phyloP scores from a whole-genome alignment of 2,113 vertebrate genomes.

The Anolis carolinensis region DNA sequence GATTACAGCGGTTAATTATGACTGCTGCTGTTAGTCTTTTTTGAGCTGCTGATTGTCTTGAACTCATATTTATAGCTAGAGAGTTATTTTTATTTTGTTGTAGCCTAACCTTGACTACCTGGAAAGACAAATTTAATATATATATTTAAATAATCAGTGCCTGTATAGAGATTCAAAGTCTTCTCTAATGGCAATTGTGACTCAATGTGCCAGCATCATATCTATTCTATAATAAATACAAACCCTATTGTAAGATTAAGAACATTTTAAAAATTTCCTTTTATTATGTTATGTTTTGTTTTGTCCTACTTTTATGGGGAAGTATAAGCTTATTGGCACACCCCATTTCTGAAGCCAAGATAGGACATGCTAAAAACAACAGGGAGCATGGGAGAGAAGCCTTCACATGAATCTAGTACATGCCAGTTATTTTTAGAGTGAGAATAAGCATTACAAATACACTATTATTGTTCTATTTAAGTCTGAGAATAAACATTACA shows the following conservation, averaged over 20 bases:
- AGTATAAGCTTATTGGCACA: not conserved
- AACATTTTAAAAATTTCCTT: not conserved
- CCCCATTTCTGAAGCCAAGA: not conserved
- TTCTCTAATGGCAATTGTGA: not conserved
- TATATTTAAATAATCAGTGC: not conserved
- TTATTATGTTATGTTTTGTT: not conserved
- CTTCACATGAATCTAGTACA: not conserved
- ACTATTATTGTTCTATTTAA: not conserved
- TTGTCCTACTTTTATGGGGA: too few relatives aligned
- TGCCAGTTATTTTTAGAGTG: not conserved
- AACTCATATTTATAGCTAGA: not conserved
- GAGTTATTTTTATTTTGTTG: slow-evolving; percentile 8
- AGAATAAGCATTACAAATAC: not conserved
- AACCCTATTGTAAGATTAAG: not conserved
- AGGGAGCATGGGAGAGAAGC: not conserved
- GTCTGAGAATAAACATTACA: not conserved
- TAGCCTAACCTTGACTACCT: not conserved
- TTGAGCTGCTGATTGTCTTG: not conserved
- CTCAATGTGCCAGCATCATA: not conserved
- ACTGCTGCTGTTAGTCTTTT: not conserved
- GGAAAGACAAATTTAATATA: not conserved
- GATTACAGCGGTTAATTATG: not conserved
- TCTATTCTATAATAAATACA: not conserved
- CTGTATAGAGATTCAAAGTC: not conserved
- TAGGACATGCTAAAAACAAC: not conserved